Conservation (phyloP, 2,113 vertebrate species). For the Leptocoma aspasia region DNA sequence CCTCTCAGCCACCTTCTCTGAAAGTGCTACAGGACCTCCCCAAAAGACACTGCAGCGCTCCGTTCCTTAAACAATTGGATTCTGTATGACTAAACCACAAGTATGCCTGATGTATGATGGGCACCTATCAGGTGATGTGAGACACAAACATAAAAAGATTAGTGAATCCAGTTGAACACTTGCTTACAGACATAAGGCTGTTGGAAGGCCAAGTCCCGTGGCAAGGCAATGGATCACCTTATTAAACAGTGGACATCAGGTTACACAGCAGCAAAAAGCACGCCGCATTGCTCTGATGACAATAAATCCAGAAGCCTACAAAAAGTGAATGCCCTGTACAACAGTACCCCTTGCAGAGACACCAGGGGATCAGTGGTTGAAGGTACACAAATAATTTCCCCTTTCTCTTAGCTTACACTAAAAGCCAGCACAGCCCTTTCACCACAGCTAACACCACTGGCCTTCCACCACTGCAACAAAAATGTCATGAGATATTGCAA, state of each 20-base stretch:
- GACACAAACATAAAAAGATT: not conserved
- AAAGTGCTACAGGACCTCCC: not conserved
- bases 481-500: slow-evolving; percentile 30
- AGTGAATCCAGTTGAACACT: not conserved
- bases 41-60: not conserved
- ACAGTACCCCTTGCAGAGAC: not conserved
- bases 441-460: not conserved
- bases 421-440: not conserved
- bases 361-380: not conserved
- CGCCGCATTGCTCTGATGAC: not conserved
- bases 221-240: not conserved
- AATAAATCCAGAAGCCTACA: not conserved
- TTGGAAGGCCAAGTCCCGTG: not conserved
- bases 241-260: not conserved
- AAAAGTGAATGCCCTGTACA: not conserved
- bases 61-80: not conserved
- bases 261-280: not conserved
- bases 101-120: accelerated
- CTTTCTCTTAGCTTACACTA: not conserved
- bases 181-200: not conserved
- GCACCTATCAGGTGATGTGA: not conserved
- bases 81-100: not conserved
- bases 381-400: not conserved
- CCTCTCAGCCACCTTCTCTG: not conserved
- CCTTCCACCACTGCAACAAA: not conserved